These are phyloP conservation scores for Neolamprologus hecqui DNA, from an alignment of 2,113 vertebrate genomes.

Conservation along the genomic window DNA sequence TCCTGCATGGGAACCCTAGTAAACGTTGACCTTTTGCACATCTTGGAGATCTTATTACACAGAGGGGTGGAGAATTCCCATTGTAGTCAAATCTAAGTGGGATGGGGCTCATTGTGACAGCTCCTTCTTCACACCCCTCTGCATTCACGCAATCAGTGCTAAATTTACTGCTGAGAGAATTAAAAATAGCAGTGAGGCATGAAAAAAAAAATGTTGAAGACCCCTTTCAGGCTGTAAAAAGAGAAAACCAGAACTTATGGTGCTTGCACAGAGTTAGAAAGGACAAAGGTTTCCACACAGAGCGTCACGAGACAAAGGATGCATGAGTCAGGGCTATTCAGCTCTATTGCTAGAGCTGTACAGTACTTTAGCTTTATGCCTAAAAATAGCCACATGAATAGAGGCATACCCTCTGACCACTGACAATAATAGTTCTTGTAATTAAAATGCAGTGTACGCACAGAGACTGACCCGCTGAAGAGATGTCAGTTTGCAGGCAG, in stretches of 20 bases:
- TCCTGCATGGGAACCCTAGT: background rate
- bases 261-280: conserved; percentile 19
- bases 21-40: conserved; percentile 8
- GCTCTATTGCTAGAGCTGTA: conserved; percentile 35
- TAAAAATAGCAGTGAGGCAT: conserved; percentile 39
- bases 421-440: conserved; percentile 28
- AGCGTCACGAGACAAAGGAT: conserved; percentile 34
- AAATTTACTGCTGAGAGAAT: conserved; percentile 27
- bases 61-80: conserved; percentile 38
- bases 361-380: conserved; percentile 38
- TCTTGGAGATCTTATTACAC: background rate
- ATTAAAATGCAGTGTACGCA: background rate
- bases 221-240: background rate
- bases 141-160: conserved; percentile 31
- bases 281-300: conserved; percentile 44
- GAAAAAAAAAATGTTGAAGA: background rate
- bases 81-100: conserved; percentile 12
- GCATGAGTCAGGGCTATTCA: conserved; percentile 64
- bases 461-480: background rate
- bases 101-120: background rate
- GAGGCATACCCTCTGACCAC: conserved; percentile 12
- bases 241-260: conserved; percentile 45
- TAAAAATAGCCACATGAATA: conserved; percentile 60
- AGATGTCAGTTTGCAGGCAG: background rate
- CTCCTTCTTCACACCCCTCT: background rate